These are phyloP conservation scores for Morpho achilles DNA, from an alignment of 2,888 invertebrate genomes.

Conservation along the genomic window DNA sequence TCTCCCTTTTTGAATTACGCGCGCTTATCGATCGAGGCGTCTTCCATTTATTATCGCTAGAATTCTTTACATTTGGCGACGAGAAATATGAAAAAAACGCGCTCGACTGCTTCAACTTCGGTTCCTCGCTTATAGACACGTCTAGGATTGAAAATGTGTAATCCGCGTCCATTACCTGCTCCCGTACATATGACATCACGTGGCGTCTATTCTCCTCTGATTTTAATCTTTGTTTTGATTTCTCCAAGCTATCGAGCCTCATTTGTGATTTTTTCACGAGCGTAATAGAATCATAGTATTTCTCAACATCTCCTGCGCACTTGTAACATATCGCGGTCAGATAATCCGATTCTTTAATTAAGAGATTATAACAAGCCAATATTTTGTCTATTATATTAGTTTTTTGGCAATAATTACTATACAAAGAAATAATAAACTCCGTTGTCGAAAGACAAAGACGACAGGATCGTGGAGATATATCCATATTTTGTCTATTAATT, in stretches of 20 bases:
- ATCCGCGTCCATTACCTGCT: constrained; percentile 58
- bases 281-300: constrained; percentile 55
- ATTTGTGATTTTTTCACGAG: constrained; percentile 55
- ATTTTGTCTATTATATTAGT: constrained; percentile 59
- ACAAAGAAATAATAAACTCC: constrained; percentile 61
- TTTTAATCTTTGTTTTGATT: constrained; percentile 30
- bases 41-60: constrained; percentile 45
- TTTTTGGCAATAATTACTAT: constrained; percentile 51
- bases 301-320: constrained; percentile 60
- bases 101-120: constrained; percentile 46
- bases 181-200: constrained; percentile 53
- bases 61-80: constrained; percentile 44
- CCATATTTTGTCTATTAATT: constrained; percentile 42
- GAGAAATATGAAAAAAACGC: constrained; percentile 66
- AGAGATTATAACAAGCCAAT: constrained; percentile 53
- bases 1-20: constrained; percentile 34
- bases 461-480: constrained; percentile 52
- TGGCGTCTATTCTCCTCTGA: constrained; percentile 41
- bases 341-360: constrained; percentile 54
- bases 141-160: constrained; percentile 63
- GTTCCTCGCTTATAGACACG: constrained; percentile 40
- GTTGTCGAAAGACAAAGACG: constrained; percentile 58
- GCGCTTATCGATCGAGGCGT: constrained; percentile 46
- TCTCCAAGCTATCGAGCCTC: constrained; percentile 33
- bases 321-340: constrained; percentile 59